A percentile compares a stretch with the other conserved stretches of the same genome.
Evolutionary conservation across 2,888 invertebrate genomes (phyloP).

Genomic region (Rhogogaster chlorosoma): DNA sequence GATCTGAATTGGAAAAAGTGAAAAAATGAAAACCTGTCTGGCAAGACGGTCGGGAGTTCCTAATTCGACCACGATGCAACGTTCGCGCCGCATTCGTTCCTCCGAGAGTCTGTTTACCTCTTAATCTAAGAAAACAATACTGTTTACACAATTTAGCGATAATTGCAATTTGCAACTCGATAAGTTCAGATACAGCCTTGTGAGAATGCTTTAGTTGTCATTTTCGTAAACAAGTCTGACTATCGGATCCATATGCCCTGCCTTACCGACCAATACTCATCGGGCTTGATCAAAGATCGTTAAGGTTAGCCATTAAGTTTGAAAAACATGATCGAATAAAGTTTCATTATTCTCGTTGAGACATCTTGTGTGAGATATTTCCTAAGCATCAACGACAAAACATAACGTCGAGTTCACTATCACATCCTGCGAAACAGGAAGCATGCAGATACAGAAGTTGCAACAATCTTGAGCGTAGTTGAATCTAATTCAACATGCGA

Average conservation of each 20-base stretch:
- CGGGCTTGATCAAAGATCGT: background rate
- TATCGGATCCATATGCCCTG: background rate
- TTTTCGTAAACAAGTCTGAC: background rate
- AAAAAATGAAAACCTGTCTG: slow-evolving; percentile 45
- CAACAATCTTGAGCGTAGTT: background rate
- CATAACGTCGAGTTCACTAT: background rate
- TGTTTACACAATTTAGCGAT: background rate
- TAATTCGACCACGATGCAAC: slow-evolving; percentile 10
- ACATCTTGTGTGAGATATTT: background rate
- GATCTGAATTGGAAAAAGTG: slow-evolving; percentile 53
- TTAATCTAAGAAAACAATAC: slow-evolving; percentile 6
- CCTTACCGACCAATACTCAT: background rate
- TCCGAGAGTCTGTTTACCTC: background rate
- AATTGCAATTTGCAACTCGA: background rate
- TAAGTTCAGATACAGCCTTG: background rate
- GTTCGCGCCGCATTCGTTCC: background rate
- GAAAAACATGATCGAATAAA: background rate
- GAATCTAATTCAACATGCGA: background rate
- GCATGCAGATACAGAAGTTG: background rate
- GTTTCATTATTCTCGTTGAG: background rate
- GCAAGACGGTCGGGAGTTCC: slow-evolving; percentile 20
- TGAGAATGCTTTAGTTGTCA: background rate
- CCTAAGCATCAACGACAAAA: background rate
- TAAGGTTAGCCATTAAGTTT: background rate
- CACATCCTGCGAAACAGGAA: slow-evolving; percentile 6